Percentiles rank a stretch among this genome's conserved stretches.
These are phyloP conservation scores for Nomada goodeniana DNA, from an alignment of 2,888 invertebrate genomes.

Conservation along the genomic window DNA sequence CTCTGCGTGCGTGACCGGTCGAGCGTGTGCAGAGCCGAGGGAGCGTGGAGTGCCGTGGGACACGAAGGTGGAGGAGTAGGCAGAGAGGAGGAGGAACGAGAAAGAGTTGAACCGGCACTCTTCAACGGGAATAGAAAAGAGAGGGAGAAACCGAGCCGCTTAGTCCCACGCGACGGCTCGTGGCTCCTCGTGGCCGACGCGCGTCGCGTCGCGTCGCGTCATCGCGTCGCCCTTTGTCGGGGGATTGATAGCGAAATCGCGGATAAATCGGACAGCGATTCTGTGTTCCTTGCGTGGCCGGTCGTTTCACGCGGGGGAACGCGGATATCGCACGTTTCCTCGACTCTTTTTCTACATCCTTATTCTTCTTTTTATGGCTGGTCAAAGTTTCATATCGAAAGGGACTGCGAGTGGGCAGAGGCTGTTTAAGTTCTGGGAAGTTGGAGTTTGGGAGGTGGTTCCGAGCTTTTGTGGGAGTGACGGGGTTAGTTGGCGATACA, in stretches of 20 bases:
- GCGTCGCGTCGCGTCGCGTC: conserved; percentile 74
- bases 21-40: conserved; percentile 47
- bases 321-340: background rate
- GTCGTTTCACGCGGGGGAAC: background rate
- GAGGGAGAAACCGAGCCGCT: conserved; percentile 43
- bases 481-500: background rate
- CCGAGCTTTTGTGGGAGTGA: background rate
- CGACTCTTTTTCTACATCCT: background rate
- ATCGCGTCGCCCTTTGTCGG: conserved; percentile 69
- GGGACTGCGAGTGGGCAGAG: background rate
- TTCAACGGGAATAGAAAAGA: conserved; percentile 17
- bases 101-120: conserved; percentile 19
- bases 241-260: conserved; percentile 59
- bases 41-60: conserved; percentile 59
- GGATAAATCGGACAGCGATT: conserved; percentile 47
- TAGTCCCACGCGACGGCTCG: conserved; percentile 81
- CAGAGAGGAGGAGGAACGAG: conserved; percentile 28
- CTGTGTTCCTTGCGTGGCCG: background rate
- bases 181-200: conserved; percentile 78
- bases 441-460: background rate
- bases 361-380: background rate
- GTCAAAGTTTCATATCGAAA: background rate
- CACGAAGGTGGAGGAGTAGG: conserved; percentile 53
- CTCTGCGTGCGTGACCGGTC: conserved; percentile 11
- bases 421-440: conserved; percentile 2